These are phyloP conservation scores for Anthrax anthrax DNA, from an alignment of 2,888 invertebrate genomes.

Conservation along the genomic window DNA sequence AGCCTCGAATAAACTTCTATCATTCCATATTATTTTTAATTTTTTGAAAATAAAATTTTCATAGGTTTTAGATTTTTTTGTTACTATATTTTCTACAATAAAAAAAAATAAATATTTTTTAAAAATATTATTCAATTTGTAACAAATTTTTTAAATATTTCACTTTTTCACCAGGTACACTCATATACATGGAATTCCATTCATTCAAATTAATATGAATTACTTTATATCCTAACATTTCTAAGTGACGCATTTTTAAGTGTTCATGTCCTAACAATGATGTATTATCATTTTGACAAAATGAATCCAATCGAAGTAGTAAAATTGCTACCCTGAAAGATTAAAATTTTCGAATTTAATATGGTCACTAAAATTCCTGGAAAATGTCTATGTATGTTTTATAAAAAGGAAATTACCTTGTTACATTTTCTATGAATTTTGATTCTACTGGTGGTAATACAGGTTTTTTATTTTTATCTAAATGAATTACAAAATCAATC, in stretches of 20 bases:
- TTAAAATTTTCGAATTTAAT: background rate
- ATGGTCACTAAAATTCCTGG: background rate
- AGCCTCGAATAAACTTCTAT: too few species aligned
- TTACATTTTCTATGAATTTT: constrained; percentile 21
- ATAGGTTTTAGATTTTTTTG: background rate
- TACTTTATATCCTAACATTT: constrained; percentile 48
- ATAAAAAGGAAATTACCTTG: constrained; percentile 20
- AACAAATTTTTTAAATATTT: constrained; percentile 34
- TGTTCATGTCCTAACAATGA: constrained; percentile 39
- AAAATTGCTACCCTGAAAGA: constrained; percentile 32
- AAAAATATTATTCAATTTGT: constrained; percentile 14
- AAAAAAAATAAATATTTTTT: background rate
- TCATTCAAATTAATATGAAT: constrained; percentile 37
- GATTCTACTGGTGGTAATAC: constrained; percentile 22
- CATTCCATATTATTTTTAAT: too few species aligned
- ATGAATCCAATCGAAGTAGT: constrained; percentile 34
- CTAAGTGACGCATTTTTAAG: constrained; percentile 42
- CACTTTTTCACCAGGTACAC: constrained; percentile 34
- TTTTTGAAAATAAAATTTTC: background rate
- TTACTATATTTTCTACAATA: too few species aligned
- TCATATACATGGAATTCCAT: constrained; percentile 43
- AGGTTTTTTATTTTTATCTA: constrained; percentile 23
- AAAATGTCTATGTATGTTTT: too few species aligned
- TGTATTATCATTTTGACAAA: constrained; percentile 35
- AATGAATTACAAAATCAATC: constrained; percentile 33